These are phyloP conservation scores for Agrypnus murinus DNA, from an alignment of 2,888 invertebrate species.

Conservation along the genomic window DNA sequence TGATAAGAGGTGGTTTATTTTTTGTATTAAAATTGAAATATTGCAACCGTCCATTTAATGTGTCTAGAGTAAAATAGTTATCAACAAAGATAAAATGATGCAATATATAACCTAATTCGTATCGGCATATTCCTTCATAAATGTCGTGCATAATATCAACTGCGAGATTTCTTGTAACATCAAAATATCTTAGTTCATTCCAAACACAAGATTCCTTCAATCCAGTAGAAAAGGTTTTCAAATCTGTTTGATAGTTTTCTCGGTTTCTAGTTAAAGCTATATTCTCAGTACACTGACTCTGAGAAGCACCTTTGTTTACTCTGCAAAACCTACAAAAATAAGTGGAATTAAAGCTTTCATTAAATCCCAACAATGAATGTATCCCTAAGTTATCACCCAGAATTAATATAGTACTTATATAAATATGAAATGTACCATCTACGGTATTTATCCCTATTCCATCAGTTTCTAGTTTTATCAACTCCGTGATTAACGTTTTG, in stretches of 20 bases:
- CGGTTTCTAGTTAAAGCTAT: not conserved
- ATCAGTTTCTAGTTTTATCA: conserved; percentile 12
- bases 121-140: conserved; percentile 51
- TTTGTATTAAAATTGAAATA: too few species aligned
- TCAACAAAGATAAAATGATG: conserved; percentile 35
- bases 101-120: conserved; percentile 35
- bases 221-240: conserved; percentile 52
- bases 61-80: too few species aligned
- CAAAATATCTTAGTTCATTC: conserved; percentile 54
- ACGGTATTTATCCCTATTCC: conserved; percentile 9
- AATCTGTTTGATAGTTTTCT: not conserved
- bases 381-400: too few species aligned
- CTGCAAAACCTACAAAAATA: conserved; percentile 24
- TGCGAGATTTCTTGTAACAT: conserved; percentile 55
- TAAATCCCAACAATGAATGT: too few species aligned
- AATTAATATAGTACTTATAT: too few species aligned
- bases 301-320: not conserved
- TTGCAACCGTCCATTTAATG: too few species aligned
- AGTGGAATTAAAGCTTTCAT: too few species aligned
- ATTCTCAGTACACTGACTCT: not conserved
- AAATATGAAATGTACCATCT: not conserved
- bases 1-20: too few species aligned
- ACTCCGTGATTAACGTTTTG: conserved; percentile 8
- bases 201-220: conserved; percentile 53
- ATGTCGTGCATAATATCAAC: conserved; percentile 59